Percentiles rank a stretch among this genome's conserved stretches.
Conservation (phyloP, 2,888 invertebrate genomes). For the Trilocha varians region DNA sequence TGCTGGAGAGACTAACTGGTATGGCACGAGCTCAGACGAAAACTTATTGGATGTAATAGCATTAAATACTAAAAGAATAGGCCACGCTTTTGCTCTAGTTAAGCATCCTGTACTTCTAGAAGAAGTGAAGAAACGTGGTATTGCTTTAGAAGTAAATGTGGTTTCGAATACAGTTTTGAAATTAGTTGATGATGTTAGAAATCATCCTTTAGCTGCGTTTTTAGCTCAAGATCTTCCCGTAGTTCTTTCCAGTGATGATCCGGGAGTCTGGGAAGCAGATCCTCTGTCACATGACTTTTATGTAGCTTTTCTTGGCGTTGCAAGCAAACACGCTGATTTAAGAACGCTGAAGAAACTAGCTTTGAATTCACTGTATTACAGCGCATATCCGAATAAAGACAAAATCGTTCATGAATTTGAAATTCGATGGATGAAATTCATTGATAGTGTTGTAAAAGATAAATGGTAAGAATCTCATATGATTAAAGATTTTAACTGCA, state of each 20-base stretch:
- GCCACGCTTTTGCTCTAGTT: slow-evolving; percentile 81
- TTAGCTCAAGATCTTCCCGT: slow-evolving; percentile 79
- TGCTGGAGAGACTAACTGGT: slow-evolving; percentile 88
- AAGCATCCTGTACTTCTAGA: slow-evolving; percentile 81
- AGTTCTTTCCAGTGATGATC: slow-evolving; percentile 85
- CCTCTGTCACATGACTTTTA: slow-evolving; percentile 83
- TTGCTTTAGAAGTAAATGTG: slow-evolving; percentile 84
- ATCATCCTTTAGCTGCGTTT: slow-evolving; percentile 80
- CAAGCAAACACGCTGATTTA: slow-evolving; percentile 79
- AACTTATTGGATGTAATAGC: slow-evolving; percentile 84
- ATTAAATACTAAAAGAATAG: slow-evolving; percentile 81
- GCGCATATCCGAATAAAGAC: slow-evolving; percentile 66
- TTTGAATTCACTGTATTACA: slow-evolving; percentile 81
- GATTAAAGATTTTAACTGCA: too few relatives aligned
- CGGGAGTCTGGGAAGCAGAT: slow-evolving; percentile 82
- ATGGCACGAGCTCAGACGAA: slow-evolving; percentile 76
- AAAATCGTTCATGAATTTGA: slow-evolving; percentile 49
- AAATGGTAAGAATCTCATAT: slow-evolving; percentile 22
- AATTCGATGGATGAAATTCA: slow-evolving; percentile 53
- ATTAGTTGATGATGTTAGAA: slow-evolving; percentile 80
- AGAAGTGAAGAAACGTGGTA: slow-evolving; percentile 70
- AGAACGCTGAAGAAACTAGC: slow-evolving; percentile 82
- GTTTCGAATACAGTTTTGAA: slow-evolving; percentile 84
- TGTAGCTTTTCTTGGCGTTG: slow-evolving; percentile 83
- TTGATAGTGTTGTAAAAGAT: slow-evolving; percentile 33